Conservation (phyloP, 1,140 invertebrate species). For the Anastrepha obliqua region DNA sequence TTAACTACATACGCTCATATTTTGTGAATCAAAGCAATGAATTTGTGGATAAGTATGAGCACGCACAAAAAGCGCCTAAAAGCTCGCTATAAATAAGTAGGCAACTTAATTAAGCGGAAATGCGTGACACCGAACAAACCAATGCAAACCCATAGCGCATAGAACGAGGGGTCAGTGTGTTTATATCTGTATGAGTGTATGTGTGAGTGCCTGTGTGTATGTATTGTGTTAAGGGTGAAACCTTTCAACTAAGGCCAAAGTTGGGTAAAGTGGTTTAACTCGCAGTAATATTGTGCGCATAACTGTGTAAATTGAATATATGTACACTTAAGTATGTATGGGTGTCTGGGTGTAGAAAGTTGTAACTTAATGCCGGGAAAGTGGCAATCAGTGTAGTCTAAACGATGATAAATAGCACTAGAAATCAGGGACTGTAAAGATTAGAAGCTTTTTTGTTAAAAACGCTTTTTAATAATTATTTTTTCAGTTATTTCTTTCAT, state of each 20-base stretch:
- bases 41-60: neutral
- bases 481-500: too few species aligned
- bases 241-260: neutral
- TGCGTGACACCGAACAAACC: slow-evolving; percentile 30
- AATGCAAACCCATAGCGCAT: neutral
- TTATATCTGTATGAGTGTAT: too few species aligned
- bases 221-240: neutral
- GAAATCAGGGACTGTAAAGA: too few species aligned
- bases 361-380: neutral
- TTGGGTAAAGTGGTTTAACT: neutral
- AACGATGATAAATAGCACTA: neutral
- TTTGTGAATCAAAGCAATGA: neutral
- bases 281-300: neutral
- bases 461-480: too few species aligned
- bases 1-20: neutral
- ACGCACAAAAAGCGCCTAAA: neutral
- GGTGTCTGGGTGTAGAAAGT: neutral
- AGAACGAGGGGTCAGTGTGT: neutral
- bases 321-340: neutral
- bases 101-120: slow-evolving; percentile 48
- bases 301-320: neutral
- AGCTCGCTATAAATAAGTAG: slow-evolving; percentile 24
- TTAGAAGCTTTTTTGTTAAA: too few species aligned
- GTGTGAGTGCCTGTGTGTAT: too few species aligned
- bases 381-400: neutral